Evolutionary conservation across 2,888 invertebrate genomes (phyloP).

Genomic region (Drosophila nigritarsus): DNA sequence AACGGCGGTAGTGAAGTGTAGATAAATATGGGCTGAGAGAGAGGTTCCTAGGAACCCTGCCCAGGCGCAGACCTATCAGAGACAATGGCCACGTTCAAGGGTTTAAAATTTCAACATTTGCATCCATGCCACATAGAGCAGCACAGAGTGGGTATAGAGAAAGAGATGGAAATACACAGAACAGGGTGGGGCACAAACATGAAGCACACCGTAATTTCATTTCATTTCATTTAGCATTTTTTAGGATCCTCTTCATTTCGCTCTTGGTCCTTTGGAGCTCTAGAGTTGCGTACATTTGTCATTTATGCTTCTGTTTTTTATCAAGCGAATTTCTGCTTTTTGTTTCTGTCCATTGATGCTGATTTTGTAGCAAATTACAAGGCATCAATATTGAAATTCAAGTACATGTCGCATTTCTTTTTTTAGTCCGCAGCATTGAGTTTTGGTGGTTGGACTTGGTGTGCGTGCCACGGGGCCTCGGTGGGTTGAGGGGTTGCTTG

Average conservation of each 20-base stretch:
- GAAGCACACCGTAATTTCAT: conserved; percentile 67
- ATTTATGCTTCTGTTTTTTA: conserved; percentile 51
- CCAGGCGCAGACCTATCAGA: conserved; percentile 58
- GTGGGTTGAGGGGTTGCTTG: neutral
- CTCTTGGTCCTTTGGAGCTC: conserved; percentile 3
- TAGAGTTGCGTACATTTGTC: conserved; percentile 67
- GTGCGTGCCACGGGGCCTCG: neutral
- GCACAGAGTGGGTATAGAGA: neutral
- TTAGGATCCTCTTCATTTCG: conserved; percentile 9
- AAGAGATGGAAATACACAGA: neutral
- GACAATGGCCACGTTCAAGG: conserved; percentile 80
- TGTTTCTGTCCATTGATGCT: conserved; percentile 61
- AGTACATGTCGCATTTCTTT: conserved; percentile 64
- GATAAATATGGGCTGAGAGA: conserved; percentile 45
- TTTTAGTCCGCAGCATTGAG: conserved; percentile 32
- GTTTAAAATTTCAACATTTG: conserved; percentile 81
- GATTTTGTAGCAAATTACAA: conserved; percentile 69
- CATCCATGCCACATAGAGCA: conserved; percentile 51
- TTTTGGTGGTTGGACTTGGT: neutral
- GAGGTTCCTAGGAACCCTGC: conserved; percentile 16
- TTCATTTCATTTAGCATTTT: conserved; percentile 77
- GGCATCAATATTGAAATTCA: conserved; percentile 69
- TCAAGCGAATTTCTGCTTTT: conserved; percentile 8
- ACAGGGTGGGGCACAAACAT: neutral
- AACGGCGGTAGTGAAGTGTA: conserved; percentile 28